phyloP scores from a whole-genome alignment of 2,797 vertebrate genomes.

The Toxotes lorentzi region DNA sequence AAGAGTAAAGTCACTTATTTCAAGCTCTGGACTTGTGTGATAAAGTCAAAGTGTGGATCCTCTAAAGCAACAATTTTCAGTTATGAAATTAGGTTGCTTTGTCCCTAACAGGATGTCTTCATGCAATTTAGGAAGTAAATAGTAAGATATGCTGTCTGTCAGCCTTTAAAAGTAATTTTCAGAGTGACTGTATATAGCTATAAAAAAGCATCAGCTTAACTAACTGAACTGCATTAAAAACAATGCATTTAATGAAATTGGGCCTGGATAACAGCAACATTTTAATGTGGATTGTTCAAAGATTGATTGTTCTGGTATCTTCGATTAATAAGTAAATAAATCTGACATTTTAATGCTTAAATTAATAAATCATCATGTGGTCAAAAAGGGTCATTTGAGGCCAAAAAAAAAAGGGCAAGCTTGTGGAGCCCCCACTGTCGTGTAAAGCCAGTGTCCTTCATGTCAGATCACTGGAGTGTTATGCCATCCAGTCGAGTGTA shows the following conservation, averaged over 20 bases:
- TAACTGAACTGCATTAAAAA: constrained; percentile 8
- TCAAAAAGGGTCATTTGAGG: not conserved
- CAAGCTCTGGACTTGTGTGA: constrained; percentile 68
- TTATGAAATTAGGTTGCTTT: constrained; percentile 57
- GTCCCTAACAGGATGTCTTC: constrained; percentile 34
- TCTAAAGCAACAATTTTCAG: constrained; percentile 59
- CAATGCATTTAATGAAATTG: constrained; percentile 22
- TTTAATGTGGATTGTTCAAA: constrained; percentile 13
- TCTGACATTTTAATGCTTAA: no score
- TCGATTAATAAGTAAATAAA: no score
- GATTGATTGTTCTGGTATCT: not conserved
- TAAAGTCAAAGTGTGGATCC: constrained; percentile 69
- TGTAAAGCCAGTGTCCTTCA: constrained; percentile 48
- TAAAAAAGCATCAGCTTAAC: constrained; percentile 1
- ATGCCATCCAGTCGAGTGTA: constrained; percentile 60
- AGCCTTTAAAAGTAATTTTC: constrained; percentile 27
- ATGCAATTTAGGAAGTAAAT: constrained; percentile 32
- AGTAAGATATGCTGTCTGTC: constrained; percentile 22
- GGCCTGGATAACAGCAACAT: not conserved
- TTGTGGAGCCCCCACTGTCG: not conserved
- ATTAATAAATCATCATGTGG: constrained; percentile 25
- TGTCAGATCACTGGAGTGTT: constrained; percentile 60
- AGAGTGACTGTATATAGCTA: constrained; percentile 12
- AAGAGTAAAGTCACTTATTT: constrained; percentile 66
- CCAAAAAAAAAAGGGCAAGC: not conserved